Conservation (phyloP, 1,140 invertebrate genomes). For the Bombus difficillimus region DNA sequence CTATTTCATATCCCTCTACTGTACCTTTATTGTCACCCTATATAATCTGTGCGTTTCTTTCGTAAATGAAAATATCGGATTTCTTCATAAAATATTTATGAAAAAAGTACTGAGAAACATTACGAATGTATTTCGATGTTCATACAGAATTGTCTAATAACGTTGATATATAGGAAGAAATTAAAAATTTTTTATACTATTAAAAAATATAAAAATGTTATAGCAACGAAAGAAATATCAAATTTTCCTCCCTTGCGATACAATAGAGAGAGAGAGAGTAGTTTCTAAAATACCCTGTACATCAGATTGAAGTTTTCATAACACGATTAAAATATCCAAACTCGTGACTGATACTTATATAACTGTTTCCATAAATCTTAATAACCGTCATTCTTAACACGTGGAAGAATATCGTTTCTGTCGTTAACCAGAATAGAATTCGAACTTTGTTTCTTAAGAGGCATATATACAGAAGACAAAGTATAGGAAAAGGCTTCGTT, state of each 20-base stretch:
- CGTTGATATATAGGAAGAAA: not conserved
- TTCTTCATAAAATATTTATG: not conserved
- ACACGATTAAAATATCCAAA: constrained; percentile 19
- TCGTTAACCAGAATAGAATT: constrained; percentile 37
- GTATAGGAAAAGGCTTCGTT: constrained; percentile 8
- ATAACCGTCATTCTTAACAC: constrained; percentile 18
- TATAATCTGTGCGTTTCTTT: too few relatives aligned
- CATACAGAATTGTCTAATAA: not conserved
- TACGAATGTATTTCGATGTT: not conserved
- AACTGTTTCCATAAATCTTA: constrained; percentile 18
- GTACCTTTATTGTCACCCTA: not conserved
- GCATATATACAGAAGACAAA: constrained; percentile 46
- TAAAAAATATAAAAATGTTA: too few relatives aligned
- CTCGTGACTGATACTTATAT: not conserved
- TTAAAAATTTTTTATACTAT: too few relatives aligned
- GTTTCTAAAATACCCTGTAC: not conserved
- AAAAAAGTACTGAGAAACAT: not conserved
- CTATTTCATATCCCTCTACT: not conserved
- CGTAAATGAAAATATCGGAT: not conserved
- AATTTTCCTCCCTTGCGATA: not conserved
- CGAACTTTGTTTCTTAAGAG: not conserved
- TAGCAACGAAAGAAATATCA: not conserved
- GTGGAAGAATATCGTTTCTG: constrained; percentile 40
- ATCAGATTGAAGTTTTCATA: not conserved
- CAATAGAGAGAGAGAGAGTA: not conserved